A percentile compares a stretch with the other conserved stretches of the same genome.
Conservation (phyloP, 2,797 vertebrate genomes). For the Emydoidea blandingii region DNA sequence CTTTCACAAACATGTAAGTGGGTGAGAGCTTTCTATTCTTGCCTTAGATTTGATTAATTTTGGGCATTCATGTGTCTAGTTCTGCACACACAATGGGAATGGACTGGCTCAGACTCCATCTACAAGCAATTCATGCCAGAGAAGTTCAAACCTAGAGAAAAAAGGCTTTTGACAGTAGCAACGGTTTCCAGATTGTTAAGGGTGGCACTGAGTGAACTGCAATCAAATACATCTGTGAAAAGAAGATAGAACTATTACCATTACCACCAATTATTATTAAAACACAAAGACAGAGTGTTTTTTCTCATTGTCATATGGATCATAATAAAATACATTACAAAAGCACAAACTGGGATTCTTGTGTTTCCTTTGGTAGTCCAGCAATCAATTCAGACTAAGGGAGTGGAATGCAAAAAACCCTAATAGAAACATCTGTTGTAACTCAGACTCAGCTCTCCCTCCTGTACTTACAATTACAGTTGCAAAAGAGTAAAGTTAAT, state of each 20-base stretch:
- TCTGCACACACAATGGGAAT: conserved; percentile 88
- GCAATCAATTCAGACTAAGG: conserved; percentile 20
- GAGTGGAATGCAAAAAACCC: not conserved
- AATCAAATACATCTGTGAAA: conserved; percentile 31
- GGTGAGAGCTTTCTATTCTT: conserved; percentile 86
- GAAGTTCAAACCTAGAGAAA: conserved; percentile 71
- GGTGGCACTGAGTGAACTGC: conserved; percentile 18
- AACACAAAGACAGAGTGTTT: conserved; percentile 13
- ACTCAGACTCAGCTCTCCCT: not conserved
- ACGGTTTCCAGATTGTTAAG: conserved; percentile 60
- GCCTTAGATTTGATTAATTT: conserved; percentile 94
- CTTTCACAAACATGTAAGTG: conserved; percentile 84
- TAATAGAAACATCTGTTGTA: not conserved
- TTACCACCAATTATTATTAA: conserved; percentile 35
- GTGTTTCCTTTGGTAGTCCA: conserved; percentile 45
- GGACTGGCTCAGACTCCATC: conserved; percentile 89
- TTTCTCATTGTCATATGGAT: not conserved
- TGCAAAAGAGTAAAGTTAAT: conserved; percentile 42
- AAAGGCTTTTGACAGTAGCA: conserved; percentile 56
- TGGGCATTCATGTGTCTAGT: conserved; percentile 87
- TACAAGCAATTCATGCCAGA: conserved; percentile 84
- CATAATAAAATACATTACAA: conserved; percentile 16
- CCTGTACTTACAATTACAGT: conserved; percentile 24
- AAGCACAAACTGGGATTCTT: not conserved
- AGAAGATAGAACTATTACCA: not conserved